A percentile compares a stretch with the other conserved stretches of the same genome.
These are phyloP conservation scores for Hystrix cristata DNA, from an alignment of 2,113 vertebrate species.

Conservation along the genomic window DNA sequence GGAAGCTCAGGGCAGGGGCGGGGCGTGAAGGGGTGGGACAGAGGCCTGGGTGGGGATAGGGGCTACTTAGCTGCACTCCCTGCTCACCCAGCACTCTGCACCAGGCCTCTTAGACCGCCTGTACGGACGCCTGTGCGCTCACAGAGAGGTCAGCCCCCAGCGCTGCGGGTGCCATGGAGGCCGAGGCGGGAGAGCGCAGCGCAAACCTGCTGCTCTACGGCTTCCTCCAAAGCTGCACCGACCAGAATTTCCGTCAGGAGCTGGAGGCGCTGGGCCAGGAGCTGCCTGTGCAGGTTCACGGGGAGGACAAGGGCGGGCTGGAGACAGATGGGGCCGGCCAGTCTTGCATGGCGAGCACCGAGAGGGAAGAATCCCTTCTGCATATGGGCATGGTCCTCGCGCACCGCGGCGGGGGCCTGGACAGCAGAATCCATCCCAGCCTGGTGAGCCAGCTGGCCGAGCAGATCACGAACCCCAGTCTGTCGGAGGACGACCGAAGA, in stretches of 20 bases:
- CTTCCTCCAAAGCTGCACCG: slow-evolving; percentile 82
- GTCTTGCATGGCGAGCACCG: accelerated
- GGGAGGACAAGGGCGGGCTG: slow-evolving; percentile 19
- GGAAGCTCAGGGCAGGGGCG: not conserved
- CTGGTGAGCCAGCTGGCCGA: not conserved
- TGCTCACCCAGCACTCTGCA: not conserved
- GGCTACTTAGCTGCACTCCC: not conserved
- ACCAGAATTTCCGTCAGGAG: slow-evolving; percentile 63
- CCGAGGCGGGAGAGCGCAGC: not conserved
- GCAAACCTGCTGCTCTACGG: slow-evolving; percentile 72
- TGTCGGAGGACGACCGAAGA: not conserved
- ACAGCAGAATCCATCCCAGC: not conserved
- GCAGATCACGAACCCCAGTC: not conserved
- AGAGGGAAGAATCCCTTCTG: not conserved
- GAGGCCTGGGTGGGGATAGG: not conserved
- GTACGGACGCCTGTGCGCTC: not conserved
- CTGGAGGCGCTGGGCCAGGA: slow-evolving; percentile 70
- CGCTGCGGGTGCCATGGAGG: not conserved
- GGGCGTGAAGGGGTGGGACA: not conserved
- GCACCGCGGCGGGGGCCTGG: not conserved
- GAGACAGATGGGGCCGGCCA: slow-evolving; percentile 82
- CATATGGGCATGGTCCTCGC: not conserved
- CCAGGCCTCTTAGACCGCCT: not conserved
- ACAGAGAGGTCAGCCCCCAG: not conserved
- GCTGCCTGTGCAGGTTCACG: accelerated